Conservation (phyloP, 2,113 vertebrate genomes). For the Stercorarius parasiticus region DNA sequence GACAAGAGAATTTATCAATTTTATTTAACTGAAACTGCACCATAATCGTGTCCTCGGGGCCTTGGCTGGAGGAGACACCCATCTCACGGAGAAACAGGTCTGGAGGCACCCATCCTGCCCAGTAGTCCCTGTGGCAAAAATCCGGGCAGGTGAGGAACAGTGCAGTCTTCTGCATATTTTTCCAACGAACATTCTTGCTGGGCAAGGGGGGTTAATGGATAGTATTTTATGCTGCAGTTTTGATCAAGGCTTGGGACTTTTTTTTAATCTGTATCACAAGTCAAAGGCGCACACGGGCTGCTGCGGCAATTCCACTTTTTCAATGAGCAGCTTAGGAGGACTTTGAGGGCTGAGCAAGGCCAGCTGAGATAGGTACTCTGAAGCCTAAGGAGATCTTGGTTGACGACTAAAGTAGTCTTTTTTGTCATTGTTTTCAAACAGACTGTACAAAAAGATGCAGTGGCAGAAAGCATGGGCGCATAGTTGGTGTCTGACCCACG, state of each 20-base stretch:
- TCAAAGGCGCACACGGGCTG: neutral
- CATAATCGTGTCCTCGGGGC: neutral
- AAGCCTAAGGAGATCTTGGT: neutral
- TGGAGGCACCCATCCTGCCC: neutral
- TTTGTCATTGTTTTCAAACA: neutral
- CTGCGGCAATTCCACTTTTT: neutral
- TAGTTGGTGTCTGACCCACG: neutral
- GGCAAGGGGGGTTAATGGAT: neutral
- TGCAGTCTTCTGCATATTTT: neutral
- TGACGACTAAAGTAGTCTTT: neutral
- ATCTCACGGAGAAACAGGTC: neutral
- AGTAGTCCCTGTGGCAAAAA: neutral
- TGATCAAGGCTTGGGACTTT: neutral
- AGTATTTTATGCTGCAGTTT: neutral
- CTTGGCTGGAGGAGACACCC: constrained; percentile 21
- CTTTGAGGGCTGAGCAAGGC: neutral
- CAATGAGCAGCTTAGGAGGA: neutral
- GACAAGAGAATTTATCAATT: constrained; percentile 66
- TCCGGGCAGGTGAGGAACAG: accelerated
- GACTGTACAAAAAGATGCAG: neutral
- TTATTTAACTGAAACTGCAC: constrained; percentile 42
- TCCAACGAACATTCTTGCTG: neutral
- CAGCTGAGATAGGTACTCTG: neutral
- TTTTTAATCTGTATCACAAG: neutral
- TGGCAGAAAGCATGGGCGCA: accelerated